A percentile compares a stretch with the other conserved stretches of the same genome.
Evolutionary conservation across 2,888 invertebrate genomes (phyloP).

Genomic region (Theretra japonica): DNA sequence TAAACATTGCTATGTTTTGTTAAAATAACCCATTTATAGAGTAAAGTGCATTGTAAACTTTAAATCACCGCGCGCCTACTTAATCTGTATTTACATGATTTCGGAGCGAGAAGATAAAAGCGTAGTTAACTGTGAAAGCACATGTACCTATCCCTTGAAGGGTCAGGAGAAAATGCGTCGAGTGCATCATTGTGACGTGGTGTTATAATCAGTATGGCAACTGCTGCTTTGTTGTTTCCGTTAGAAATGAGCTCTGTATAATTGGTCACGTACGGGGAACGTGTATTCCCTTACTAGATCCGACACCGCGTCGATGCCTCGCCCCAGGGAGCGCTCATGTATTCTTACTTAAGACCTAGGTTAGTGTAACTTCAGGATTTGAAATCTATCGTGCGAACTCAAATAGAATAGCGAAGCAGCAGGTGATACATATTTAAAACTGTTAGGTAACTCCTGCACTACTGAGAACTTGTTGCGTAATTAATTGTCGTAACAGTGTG

Average conservation of each 20-base stretch:
- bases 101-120: conserved; percentile 23
- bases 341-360: conserved; percentile 12
- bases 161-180: conserved; percentile 51
- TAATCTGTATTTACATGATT: conserved; percentile 26
- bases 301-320: neutral
- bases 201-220: conserved; percentile 50
- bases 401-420: neutral
- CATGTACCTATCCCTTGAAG: conserved; percentile 45
- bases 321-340: neutral
- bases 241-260: conserved; percentile 48
- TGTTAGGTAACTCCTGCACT: conserved; percentile 4
- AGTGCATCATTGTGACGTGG: conserved; percentile 40
- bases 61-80: conserved; percentile 24
- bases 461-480: neutral
- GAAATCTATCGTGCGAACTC: conserved; percentile 1
- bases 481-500: neutral
- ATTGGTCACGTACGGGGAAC: conserved; percentile 43
- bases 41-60: conserved; percentile 22
- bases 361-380: conserved; percentile 1
- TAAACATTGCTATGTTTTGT: conserved; percentile 27
- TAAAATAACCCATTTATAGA: conserved; percentile 17
- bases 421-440: neutral
- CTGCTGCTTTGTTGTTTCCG: conserved; percentile 54
- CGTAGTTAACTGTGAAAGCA: conserved; percentile 25
- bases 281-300: conserved; percentile 29